Evolutionary conservation across 37 sponge, comb jelly and placozoan genomes (phyloP).

Genomic region (Haliclona indistincta): DNA sequence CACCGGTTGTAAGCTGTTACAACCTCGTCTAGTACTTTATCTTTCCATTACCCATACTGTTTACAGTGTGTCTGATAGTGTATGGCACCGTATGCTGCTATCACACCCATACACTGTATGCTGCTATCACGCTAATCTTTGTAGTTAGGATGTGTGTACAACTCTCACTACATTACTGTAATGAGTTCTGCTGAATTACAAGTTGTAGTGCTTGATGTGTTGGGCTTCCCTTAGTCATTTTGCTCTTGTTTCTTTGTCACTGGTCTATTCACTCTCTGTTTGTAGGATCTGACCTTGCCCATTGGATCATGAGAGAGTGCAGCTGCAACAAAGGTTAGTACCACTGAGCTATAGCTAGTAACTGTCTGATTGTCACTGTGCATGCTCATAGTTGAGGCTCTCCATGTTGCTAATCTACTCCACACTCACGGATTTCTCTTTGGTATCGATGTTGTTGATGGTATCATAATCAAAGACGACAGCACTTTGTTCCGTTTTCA

Average conservation of each 20-base stretch:
- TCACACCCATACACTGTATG: background rate
- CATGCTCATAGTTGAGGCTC: constrained; percentile 34
- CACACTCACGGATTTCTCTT: constrained; percentile 56
- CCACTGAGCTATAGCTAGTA: background rate
- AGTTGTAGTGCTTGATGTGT: too few relatives aligned
- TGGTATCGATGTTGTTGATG: constrained; percentile 32
- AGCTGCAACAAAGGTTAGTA: constrained; percentile 48
- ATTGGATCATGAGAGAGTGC: constrained; percentile 44
- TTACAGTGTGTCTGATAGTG: too few relatives aligned
- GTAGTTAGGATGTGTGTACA: too few relatives aligned
- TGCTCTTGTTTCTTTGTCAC: background rate
- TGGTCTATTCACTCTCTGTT: background rate
- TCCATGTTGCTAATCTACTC: constrained; percentile 50
- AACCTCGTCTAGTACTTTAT: too few relatives aligned
- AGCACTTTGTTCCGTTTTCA: constrained; percentile 63
- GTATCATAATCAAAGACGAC: constrained; percentile 55
- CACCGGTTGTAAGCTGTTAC: too few relatives aligned
- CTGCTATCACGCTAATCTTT: too few relatives aligned
- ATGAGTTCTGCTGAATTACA: too few relatives aligned
- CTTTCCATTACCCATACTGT: too few relatives aligned
- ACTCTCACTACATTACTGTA: too few relatives aligned
- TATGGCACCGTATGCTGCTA: background rate
- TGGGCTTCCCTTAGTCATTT: too few relatives aligned
- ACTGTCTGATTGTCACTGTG: background rate
- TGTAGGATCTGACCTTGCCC: constrained; percentile 57